A percentile compares a stretch with the other conserved stretches of the same genome.
Evolutionary conservation across 2,888 invertebrate genomes (phyloP).

Genomic region (Trachelus stipa): DNA sequence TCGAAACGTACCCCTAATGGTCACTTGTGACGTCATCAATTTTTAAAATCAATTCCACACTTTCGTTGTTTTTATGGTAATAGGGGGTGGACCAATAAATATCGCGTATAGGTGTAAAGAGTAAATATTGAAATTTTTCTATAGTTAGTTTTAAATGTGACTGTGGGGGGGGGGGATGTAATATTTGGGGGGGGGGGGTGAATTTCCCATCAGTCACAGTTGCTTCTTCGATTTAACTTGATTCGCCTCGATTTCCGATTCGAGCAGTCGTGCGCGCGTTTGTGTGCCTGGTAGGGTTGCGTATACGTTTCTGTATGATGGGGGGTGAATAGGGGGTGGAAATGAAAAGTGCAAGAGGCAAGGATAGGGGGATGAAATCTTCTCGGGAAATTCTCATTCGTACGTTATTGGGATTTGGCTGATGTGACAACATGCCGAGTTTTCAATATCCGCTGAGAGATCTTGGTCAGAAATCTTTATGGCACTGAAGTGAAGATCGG

Average conservation of each 20-base stretch:
- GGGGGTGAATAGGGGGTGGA: too few relatives aligned
- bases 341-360: too few relatives aligned
- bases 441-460: background rate
- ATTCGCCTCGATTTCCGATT: background rate
- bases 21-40: background rate
- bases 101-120: background rate
- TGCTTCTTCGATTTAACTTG: background rate
- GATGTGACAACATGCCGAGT: background rate
- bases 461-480: background rate
- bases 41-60: background rate
- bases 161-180: too few relatives aligned
- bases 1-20: background rate
- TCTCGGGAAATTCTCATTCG: background rate
- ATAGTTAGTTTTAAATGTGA: background rate
- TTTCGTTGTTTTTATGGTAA: background rate
- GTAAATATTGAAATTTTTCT: too few relatives aligned
- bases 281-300: background rate
- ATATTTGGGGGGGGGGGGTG: background rate
- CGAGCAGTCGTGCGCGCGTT: background rate
- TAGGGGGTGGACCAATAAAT: background rate
- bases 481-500: background rate
- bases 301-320: background rate
- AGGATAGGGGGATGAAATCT: too few relatives aligned
- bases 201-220: background rate
- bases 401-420: background rate